A percentile compares a stretch with the other conserved stretches of the same genome.
These are phyloP conservation scores for Pantala flavescens DNA, from an alignment of 1,140 invertebrate genomes.

Conservation along the genomic window DNA sequence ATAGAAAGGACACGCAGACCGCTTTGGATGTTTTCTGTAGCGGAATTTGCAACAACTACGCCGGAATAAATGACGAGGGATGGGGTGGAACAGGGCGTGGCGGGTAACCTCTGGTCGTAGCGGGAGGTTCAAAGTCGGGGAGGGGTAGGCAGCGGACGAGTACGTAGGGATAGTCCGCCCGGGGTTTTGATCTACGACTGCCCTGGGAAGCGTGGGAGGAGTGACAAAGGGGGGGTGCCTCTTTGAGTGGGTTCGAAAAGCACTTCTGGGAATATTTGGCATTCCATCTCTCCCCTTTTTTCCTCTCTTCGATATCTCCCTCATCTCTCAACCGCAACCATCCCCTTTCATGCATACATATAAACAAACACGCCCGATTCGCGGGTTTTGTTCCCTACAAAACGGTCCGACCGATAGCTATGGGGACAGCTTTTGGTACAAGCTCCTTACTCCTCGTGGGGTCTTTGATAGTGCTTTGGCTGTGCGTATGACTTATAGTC, in stretches of 20 bases:
- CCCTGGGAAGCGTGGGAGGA: neutral
- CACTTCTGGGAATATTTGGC: constrained; percentile 5
- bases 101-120: neutral
- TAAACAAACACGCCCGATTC: neutral
- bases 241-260: constrained; percentile 5
- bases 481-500: neutral
- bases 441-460: neutral
- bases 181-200: constrained; percentile 4
- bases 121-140: neutral
- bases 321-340: neutral
- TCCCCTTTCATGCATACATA: constrained; percentile 1
- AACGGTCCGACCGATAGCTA: neutral
- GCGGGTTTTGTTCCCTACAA: neutral
- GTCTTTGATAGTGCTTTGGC: neutral
- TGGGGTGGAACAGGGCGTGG: neutral
- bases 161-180: neutral
- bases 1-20: too few species aligned
- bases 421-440: neutral
- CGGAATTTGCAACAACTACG: too few species aligned
- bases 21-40: too few species aligned
- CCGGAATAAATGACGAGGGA: neutral
- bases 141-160: neutral
- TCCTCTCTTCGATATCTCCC: neutral
- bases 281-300: neutral
- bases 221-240: neutral